Evolutionary conservation across 2,113 vertebrate genomes (phyloP), one percentile per base, ranked within the genome.

Genomic region (Gasterosteus aculeatus): DNA sequence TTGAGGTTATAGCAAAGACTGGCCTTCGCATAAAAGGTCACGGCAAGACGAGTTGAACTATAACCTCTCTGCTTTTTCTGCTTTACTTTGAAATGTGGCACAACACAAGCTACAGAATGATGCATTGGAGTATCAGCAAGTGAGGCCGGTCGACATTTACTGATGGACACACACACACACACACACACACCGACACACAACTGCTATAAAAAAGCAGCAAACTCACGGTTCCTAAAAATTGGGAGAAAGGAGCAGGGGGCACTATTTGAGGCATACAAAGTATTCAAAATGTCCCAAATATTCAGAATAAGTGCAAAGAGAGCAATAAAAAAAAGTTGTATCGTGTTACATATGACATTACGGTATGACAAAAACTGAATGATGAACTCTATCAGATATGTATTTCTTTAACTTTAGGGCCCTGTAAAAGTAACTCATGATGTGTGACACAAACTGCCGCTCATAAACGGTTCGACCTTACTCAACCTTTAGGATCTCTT

Each of bases 181-280:
- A 15, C 57, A 64, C 33, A 38, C 72, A 69, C 26, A 16, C 19
- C 29, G 15, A 60, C 10, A 18, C 44, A 65, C 58, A 67, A 38
- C 72, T 70, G 68, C 73, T 42, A 58, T 74, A 57, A 84, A 72
- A 72, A 61, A 85, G 81, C 62, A 90, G 86, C 71, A 78, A 69
- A 63, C 54, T 85, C 33, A 51, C 41, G 49, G 74, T 33, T 76
- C 83, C 87, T 85, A 69, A 80, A 85, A 74, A 87, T 78, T 75
- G 63, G 51, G 46, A 39, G 59, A 72, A 47, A n/a, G 73, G 60
- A 18, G 65, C 42, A 81, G 61, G 22, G 31, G 57, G 39, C 49
- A 31, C 39, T 74, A 60, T 65, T 58, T 59, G 38, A 66, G 60
- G 10, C 65, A 39, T 42, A 7, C 18, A 77, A 7, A 69, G 41